Conservation (phyloP, 2,888 invertebrate species). For the Glyphotaelius pellucidus region DNA sequence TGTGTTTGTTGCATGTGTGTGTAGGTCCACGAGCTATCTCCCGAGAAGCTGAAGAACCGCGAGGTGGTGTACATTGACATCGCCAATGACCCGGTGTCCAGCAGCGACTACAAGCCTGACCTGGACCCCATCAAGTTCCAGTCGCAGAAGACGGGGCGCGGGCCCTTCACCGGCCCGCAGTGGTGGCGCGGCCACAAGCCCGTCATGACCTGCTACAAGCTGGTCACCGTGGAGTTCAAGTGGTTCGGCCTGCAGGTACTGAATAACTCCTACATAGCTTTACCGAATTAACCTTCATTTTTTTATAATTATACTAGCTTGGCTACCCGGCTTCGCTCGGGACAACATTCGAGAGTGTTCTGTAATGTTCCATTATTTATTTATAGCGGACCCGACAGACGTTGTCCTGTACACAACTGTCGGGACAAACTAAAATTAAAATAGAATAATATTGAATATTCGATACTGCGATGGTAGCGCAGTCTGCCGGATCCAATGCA, state of each 20-base stretch:
- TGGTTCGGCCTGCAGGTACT: slow-evolving; percentile 95
- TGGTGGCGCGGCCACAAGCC: slow-evolving; percentile 90
- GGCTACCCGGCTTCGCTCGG: too few relatives aligned
- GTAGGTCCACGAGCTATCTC: slow-evolving; percentile 94
- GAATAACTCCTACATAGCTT: too few relatives aligned
- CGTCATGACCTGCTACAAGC: slow-evolving; percentile 98
- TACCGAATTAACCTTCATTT: too few relatives aligned
- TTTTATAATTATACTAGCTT: too few relatives aligned
- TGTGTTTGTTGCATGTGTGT: background rate
- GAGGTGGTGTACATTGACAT: slow-evolving; percentile 97
- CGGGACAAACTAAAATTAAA: too few relatives aligned
- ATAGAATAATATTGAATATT: too few relatives aligned
- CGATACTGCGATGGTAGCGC: too few relatives aligned
- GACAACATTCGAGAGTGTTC: too few relatives aligned
- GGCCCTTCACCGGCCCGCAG: slow-evolving; percentile 87
- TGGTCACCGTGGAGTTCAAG: slow-evolving; percentile 98
- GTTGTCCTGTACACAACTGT: too few relatives aligned
- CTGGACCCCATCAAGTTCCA: slow-evolving; percentile 84
- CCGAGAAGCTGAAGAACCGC: slow-evolving; percentile 91
- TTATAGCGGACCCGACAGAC: too few relatives aligned
- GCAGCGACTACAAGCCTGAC: slow-evolving; percentile 91
- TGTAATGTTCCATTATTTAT: too few relatives aligned
- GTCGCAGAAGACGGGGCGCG: slow-evolving; percentile 95
- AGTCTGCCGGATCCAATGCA: too few relatives aligned
- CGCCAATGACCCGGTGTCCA: slow-evolving; percentile 90